Evolutionary conservation across 2,797 vertebrate species (phyloP).

Genomic region (Knipowitschia caucasica): DNA sequence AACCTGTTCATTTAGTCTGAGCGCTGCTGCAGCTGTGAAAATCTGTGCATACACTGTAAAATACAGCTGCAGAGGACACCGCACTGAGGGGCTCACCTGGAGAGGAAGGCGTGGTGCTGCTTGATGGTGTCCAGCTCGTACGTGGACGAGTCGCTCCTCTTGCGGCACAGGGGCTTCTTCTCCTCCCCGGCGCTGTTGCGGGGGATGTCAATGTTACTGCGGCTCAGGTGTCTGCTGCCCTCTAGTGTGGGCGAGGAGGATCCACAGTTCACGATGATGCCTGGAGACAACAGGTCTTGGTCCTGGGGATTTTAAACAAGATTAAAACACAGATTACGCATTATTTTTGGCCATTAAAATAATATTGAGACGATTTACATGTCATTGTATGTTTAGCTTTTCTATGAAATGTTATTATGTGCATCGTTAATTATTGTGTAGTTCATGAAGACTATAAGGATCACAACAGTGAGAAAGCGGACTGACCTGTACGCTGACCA

Average conservation of each 20-base stretch:
- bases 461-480: not conserved
- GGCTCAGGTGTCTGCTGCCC: slow-evolving; percentile 92
- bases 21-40: no score
- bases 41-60: no score
- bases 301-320: no score
- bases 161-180: slow-evolving; percentile 86
- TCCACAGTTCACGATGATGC: slow-evolving; percentile 83
- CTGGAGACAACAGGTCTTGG: slow-evolving; percentile 92
- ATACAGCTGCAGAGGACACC: no score
- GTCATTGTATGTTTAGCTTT: no score
- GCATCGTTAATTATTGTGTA: no score
- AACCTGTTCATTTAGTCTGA: no score
- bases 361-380: no score
- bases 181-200: slow-evolving; percentile 77
- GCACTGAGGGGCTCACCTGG: slow-evolving; percentile 76
- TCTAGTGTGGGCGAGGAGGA: slow-evolving; percentile 79
- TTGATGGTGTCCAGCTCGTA: slow-evolving; percentile 95
- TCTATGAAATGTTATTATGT: no score
- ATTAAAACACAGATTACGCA: slow-evolving; percentile 1
- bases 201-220: slow-evolving; percentile 96
- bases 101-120: slow-evolving; percentile 96
- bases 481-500: slow-evolving; percentile 88
- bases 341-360: no score
- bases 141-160: slow-evolving; percentile 96
- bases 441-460: not conserved